phyloP scores from a whole-genome alignment of 2,888 invertebrate genomes.

The Chrysopilus asiliformis region DNA sequence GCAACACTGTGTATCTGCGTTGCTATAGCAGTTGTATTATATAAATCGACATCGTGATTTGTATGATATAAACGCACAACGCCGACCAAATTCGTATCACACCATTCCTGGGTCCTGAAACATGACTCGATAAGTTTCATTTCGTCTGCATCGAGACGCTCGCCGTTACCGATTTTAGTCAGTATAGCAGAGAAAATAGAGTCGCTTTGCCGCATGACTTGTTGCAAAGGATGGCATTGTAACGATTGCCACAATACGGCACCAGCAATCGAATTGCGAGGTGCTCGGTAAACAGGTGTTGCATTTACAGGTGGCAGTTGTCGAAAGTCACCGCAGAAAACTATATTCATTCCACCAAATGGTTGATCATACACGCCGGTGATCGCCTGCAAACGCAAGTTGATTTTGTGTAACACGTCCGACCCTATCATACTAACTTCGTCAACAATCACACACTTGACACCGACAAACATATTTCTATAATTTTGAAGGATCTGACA shows the following conservation, averaged over 20 bases:
- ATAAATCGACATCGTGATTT: not conserved
- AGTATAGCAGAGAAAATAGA: slow-evolving; percentile 7
- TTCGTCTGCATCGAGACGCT: slow-evolving; percentile 11
- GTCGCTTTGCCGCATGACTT: slow-evolving; percentile 22
- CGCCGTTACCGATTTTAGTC: slow-evolving; percentile 2
- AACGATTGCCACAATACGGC: slow-evolving; percentile 19
- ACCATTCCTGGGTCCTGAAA: slow-evolving; percentile 8
- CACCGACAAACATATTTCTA: not conserved
- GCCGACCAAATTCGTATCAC: no score
- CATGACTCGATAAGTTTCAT: slow-evolving; percentile 13
- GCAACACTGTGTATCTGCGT: not conserved
- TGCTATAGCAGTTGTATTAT: not conserved
- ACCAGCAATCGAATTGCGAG: slow-evolving; percentile 14
- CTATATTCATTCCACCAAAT: slow-evolving; percentile 14
- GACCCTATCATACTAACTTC: not conserved
- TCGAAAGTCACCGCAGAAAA: slow-evolving; percentile 24
- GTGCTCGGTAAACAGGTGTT: slow-evolving; percentile 18
- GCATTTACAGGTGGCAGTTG: slow-evolving; percentile 23
- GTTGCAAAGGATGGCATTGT: slow-evolving; percentile 19
- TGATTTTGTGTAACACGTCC: not conserved
- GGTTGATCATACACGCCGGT: not conserved
- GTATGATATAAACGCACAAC: slow-evolving; percentile 13
- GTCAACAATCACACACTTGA: not conserved
- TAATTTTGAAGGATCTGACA: not conserved
- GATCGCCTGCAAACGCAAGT: not conserved